A percentile compares a stretch with the other conserved stretches of the same genome.
These are phyloP conservation scores for Aleadryas rufinucha DNA, from an alignment of 2,113 vertebrate genomes.

Conservation along the genomic window DNA sequence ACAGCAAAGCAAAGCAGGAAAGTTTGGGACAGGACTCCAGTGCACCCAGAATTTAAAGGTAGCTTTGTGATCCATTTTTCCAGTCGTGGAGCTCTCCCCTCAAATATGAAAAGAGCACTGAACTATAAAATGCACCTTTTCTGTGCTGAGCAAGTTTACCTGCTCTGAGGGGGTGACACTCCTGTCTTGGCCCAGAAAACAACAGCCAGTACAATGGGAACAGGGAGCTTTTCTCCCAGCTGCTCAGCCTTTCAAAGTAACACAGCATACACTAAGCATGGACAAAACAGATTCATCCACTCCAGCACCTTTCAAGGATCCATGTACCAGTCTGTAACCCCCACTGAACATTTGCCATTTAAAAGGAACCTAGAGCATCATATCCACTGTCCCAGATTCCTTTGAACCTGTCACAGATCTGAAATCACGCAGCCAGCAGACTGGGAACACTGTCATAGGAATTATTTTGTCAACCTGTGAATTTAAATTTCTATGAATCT, in stretches of 20 bases:
- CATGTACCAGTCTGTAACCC: not conserved
- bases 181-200: not conserved
- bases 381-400: not conserved
- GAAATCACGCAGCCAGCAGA: not conserved
- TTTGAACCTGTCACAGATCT: not conserved
- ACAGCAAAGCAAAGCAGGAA: not conserved
- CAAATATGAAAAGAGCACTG: not conserved
- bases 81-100: not conserved
- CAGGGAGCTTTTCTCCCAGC: not conserved
- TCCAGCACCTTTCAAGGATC: not conserved
- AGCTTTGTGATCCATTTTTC: not conserved
- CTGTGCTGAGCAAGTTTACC: not conserved
- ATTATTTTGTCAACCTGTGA: not conserved
- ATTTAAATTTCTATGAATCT: not conserved
- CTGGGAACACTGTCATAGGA: not conserved
- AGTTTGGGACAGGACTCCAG: not conserved
- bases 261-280: not conserved
- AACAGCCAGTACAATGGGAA: not conserved
- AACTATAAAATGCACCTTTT: not conserved
- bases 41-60: not conserved
- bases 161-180: not conserved
- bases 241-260: not conserved
- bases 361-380: not conserved
- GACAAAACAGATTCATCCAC: not conserved
- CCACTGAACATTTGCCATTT: not conserved